Evolutionary conservation across 2,113 vertebrate genomes (phyloP).

Genomic region (Anolis sagrei): DNA sequence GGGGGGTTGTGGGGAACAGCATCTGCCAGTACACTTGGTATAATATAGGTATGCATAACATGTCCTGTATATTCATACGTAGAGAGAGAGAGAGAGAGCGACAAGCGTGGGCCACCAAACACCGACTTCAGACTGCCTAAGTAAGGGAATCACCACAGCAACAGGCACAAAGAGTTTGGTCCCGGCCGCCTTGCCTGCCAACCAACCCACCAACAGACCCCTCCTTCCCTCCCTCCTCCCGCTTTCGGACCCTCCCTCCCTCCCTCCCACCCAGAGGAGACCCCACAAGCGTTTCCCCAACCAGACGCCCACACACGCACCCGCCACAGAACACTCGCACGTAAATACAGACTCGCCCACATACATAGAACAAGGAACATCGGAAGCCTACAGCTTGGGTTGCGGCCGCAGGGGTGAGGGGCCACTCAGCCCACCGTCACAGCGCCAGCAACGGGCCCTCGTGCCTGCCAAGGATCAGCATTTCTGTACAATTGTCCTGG

Average conservation of each 20-base stretch:
- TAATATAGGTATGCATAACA: conserved; percentile 77
- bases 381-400: conserved; percentile 15
- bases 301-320: conserved; percentile 30
- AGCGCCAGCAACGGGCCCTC: background rate
- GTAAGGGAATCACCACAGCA: conserved; percentile 76
- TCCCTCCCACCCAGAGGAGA: conserved; percentile 23
- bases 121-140: conserved; percentile 67
- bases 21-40: conserved; percentile 59
- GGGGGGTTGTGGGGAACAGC: conserved; percentile 4
- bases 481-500: background rate
- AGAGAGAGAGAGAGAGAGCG: conserved; percentile 54
- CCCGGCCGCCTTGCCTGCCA: conserved; percentile 73
- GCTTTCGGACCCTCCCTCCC: conserved; percentile 31
- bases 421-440: background rate
- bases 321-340: conserved; percentile 10
- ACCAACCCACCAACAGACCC: conserved; percentile 43
- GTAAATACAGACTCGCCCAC: conserved; percentile 54
- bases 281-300: conserved; percentile 43
- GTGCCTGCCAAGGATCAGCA: accelerated
- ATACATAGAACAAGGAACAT: conserved; percentile 30
- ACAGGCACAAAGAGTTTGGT: conserved; percentile 78
- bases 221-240: conserved; percentile 17
- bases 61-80: conserved; percentile 74
- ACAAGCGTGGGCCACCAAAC: conserved; percentile 73
- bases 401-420: conserved; percentile 15